These are phyloP conservation scores for Mystacides longicornis DNA, from an alignment of 2,888 invertebrate species.

Conservation along the genomic window DNA sequence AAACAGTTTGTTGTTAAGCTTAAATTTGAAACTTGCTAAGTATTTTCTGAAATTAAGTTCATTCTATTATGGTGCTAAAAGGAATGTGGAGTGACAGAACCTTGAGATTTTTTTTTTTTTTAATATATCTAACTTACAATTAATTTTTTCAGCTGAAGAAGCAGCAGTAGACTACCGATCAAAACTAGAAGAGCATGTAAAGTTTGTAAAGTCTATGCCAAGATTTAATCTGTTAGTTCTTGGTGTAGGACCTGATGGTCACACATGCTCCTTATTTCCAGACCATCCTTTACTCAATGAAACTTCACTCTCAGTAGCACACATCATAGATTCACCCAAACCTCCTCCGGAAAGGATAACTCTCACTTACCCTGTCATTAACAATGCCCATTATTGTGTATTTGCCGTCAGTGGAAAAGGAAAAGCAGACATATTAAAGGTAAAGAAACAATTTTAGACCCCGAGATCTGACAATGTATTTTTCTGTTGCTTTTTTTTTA, in stretches of 20 bases:
- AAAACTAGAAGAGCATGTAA: constrained; percentile 57
- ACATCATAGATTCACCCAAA: constrained; percentile 91
- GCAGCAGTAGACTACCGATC: constrained; percentile 69
- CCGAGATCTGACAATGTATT: too few species aligned
- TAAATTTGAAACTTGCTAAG: too few species aligned
- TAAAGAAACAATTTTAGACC: too few species aligned
- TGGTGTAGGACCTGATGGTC: constrained; percentile 98
- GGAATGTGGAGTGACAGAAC: too few species aligned
- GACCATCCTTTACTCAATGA: constrained; percentile 62
- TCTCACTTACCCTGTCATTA: constrained; percentile 83
- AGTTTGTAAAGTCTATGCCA: constrained; percentile 50
- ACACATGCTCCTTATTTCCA: constrained; percentile 96
- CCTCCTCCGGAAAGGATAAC: constrained; percentile 89
- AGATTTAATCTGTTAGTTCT: constrained; percentile 82
- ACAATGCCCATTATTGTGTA: constrained; percentile 73
- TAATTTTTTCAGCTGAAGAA: constrained; percentile 55
- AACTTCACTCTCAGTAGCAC: constrained; percentile 61
- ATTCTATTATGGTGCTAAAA: too few species aligned
- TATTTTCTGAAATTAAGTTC: too few species aligned
- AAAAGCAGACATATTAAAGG: constrained; percentile 87
- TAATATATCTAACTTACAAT: too few species aligned
- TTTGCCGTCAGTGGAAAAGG: constrained; percentile 79
- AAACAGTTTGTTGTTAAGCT: too few species aligned
- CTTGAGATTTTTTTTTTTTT: too few species aligned
- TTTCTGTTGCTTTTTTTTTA: not conserved